Percentiles rank a stretch among this genome's conserved stretches.
Evolutionary conservation across 2,888 invertebrate genomes (phyloP).

Genomic region (Pseudococcus longispinus): DNA sequence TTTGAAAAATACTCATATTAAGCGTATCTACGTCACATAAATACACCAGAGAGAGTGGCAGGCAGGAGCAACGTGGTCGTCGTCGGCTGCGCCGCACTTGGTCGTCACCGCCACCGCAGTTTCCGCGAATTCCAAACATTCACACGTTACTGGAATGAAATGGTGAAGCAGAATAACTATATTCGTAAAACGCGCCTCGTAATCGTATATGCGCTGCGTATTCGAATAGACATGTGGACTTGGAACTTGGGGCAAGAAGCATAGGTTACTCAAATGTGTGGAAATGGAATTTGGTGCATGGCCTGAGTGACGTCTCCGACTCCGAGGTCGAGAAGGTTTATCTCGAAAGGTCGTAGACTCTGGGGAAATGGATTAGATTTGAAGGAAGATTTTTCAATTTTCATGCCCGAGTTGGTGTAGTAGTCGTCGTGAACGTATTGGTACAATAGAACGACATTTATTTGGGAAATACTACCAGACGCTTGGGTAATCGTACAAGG

Average conservation of each 20-base stretch:
- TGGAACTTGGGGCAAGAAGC: background rate
- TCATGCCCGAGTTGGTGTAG: background rate
- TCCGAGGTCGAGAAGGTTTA: too few species aligned
- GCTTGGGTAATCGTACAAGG: background rate
- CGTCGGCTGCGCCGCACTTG: background rate
- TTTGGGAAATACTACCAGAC: background rate
- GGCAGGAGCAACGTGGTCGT: background rate
- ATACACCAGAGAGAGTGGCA: background rate
- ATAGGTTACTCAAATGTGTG: background rate
- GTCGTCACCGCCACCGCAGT: background rate
- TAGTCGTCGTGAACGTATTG: too few species aligned
- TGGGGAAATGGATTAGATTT: background rate
- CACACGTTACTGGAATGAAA: background rate
- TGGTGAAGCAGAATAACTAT: background rate
- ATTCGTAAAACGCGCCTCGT: too few species aligned
- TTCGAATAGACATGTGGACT: background rate
- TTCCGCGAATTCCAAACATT: constrained; percentile 28
- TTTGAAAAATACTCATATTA: background rate
- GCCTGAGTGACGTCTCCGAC: too few species aligned
- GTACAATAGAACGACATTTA: background rate
- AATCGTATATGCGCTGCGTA: background rate
- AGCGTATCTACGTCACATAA: background rate
- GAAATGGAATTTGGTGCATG: background rate
- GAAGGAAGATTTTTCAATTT: background rate
- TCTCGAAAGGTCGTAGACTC: background rate